phyloP scores from a whole-genome alignment of 2,888 invertebrate species.

The Anthrax anthrax region DNA sequence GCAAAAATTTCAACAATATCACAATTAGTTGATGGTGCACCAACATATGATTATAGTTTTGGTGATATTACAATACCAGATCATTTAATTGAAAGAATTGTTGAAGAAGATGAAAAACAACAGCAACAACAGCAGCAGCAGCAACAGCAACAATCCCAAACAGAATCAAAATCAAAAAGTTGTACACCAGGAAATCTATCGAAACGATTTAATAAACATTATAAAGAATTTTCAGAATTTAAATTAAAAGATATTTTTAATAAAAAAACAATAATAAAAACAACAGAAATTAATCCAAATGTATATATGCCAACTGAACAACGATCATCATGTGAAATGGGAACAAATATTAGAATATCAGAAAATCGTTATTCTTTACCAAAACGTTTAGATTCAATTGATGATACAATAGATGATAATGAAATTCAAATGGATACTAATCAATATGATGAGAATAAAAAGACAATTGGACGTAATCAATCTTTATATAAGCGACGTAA shows the following conservation, averaged over 20 bases:
- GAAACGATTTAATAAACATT: constrained; percentile 25
- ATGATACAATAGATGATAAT: neutral
- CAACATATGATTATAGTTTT: constrained; percentile 5
- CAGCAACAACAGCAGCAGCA: constrained; percentile 17
- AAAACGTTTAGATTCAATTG: neutral
- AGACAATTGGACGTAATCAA: too few relatives aligned
- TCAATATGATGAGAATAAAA: too few relatives aligned
- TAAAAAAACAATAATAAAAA: constrained; percentile 24
- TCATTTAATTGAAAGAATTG: neutral
- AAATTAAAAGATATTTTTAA: constrained; percentile 26
- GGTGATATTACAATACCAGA: constrained; percentile 1
- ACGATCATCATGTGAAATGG: too few relatives aligned
- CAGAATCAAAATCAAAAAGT: neutral
- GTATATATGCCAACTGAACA: constrained; percentile 2
- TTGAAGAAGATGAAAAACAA: constrained; percentile 1
- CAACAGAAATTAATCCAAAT: constrained; percentile 21
- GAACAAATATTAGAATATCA: neutral
- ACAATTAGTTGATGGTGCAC: constrained; percentile 14
- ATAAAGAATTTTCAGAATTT: constrained; percentile 27
- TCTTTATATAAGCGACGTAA: neutral
- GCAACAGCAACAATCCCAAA: constrained; percentile 7
- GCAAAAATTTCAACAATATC: constrained; percentile 29
- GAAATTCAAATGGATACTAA: neutral
- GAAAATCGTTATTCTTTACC: neutral
- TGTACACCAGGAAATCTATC: constrained; percentile 13